Evolutionary conservation across 2,113 vertebrate species (phyloP), one percentile per base, ranked within the genome.

Genomic region (Melanocharis versteri): DNA sequence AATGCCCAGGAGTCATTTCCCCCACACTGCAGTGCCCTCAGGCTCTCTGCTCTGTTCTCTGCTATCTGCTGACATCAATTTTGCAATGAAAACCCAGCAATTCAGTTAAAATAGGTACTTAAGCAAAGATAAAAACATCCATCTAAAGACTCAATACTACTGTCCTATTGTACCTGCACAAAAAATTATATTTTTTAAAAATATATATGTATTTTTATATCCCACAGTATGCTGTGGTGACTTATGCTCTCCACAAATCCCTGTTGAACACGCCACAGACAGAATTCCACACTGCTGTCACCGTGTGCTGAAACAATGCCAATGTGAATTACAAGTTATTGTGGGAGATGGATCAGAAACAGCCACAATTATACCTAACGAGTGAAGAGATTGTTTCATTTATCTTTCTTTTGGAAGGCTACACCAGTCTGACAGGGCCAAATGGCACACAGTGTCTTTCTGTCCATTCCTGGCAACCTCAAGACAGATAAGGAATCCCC

Each of bases 361-460:
- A 5, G 56, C 48, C 60, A 48, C 80, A 60, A 56, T 78, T 71
- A 77, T 2, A 81, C 28, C 48, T 40, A 71, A 71, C 27, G 10
- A n/a, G 68, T 13, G 22, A 73, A 65, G 64, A 80, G 76, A 83
- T 13, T 7, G 30, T 77, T 58, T 27, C 20, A 61, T 61, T 70
- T 70, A 70, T 88, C 57, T 89, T 75, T 60, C 39, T 35, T 60
- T 19, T 15, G 48, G 83, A 96, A 90, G 60, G 39, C 53, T 66
- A 5, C 1, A 1, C 33, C 83, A 47, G 42, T 14, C 50, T 78
- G 51, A 51, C 82, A 62, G 39, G 68, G 44, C 45, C 47, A 86
- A 90, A 42, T 1, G 14, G 53, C 47, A 81, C 3, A 0, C 0
- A 10, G 23, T 2, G 0, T 27, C 71, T 23, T 88, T 35, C 47